phyloP scores from a whole-genome alignment of 30 jellyfish, hydroid and myxozoan species.

The Rhopilema esculentum region DNA sequence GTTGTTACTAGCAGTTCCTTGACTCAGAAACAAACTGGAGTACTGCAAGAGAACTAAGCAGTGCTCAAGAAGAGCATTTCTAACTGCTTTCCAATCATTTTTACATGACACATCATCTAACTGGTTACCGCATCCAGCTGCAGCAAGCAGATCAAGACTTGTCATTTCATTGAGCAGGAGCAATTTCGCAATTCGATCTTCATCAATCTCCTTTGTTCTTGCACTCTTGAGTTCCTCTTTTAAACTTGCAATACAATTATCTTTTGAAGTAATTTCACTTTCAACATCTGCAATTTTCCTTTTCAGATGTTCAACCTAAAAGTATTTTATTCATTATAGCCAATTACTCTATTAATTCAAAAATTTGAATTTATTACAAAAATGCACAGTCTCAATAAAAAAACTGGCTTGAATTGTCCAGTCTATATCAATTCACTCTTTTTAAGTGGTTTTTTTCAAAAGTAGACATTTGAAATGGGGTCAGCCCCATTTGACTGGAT shows the following conservation, averaged over 20 bases:
- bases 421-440: too few species aligned
- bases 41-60: slow-evolving; percentile 32
- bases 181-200: slow-evolving; percentile 39
- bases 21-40: neutral
- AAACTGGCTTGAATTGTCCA: too few species aligned
- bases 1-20: neutral
- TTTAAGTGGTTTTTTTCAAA: too few species aligned
- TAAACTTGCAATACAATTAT: slow-evolving; percentile 26
- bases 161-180: slow-evolving; percentile 54
- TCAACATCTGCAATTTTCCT: slow-evolving; percentile 17
- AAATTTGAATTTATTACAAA: neutral
- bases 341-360: neutral
- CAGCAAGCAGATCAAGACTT: slow-evolving; percentile 63
- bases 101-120: neutral
- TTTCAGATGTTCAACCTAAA: slow-evolving; percentile 25
- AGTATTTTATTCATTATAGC: too few species aligned
- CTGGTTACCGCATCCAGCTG: slow-evolving; percentile 27
- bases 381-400: too few species aligned
- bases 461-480: too few species aligned
- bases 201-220: slow-evolving; percentile 8
- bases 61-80: slow-evolving; percentile 32
- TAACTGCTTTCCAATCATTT: neutral
- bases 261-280: slow-evolving; percentile 39
- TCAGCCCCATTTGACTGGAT: too few species aligned
- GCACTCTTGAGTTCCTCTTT: slow-evolving; percentile 12